Evolutionary conservation across 1,140 invertebrate species (phyloP).

Genomic region (Hesperophylax magnus): DNA sequence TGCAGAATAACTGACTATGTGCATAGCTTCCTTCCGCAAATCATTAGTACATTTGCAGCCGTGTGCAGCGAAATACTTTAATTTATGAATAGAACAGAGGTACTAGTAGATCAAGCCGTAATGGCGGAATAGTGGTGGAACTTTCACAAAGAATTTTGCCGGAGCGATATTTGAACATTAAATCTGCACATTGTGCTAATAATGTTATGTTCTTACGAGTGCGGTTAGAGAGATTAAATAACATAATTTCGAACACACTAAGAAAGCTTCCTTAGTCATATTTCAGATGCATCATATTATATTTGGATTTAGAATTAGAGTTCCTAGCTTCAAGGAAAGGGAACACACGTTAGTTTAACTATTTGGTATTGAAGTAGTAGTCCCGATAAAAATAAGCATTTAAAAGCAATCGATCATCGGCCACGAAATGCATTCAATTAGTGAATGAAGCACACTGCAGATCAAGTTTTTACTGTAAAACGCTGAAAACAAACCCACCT

Average conservation of each 20-base stretch:
- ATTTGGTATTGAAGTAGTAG: too few relatives aligned
- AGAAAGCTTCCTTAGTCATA: too few relatives aligned
- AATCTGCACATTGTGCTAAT: not conserved
- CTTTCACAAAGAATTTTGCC: too few relatives aligned
- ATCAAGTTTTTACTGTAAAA: conserved; percentile 13
- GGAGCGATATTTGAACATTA: not conserved
- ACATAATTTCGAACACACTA: too few relatives aligned
- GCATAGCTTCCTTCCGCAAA: conserved; percentile 1
- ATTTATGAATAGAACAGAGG: conserved; percentile 11
- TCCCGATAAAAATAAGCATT: not conserved
- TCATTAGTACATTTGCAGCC: conserved; percentile 12
- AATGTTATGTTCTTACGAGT: not conserved
- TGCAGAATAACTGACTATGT: not conserved
- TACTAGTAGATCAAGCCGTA: not conserved
- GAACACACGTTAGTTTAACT: too few relatives aligned
- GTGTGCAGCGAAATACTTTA: not conserved
- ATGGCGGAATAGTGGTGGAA: conserved; percentile 2
- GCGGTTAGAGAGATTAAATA: too few relatives aligned
- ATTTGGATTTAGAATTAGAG: too few relatives aligned
- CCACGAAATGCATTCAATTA: conserved; percentile 17
- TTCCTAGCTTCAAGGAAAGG: too few relatives aligned
- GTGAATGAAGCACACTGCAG: not conserved
- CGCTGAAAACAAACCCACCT: not conserved
- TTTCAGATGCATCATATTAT: too few relatives aligned
- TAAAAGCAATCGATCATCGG: conserved; percentile 17